Percentiles rank a stretch among this genome's conserved stretches.
Evolutionary conservation across 1,140 invertebrate species (phyloP).

Genomic region (Nomia melanderi): DNA sequence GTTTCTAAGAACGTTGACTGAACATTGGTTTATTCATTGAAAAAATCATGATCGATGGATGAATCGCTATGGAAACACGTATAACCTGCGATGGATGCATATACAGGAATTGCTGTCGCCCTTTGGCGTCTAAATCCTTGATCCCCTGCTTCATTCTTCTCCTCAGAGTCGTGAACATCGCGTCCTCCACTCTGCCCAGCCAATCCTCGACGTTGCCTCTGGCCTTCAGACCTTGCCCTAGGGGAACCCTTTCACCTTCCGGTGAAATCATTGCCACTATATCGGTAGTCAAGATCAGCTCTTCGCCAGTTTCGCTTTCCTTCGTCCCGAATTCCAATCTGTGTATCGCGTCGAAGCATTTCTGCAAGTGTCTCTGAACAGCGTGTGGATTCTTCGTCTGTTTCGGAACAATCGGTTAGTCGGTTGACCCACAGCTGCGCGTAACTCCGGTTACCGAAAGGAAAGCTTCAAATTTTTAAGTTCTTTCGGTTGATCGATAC

Average conservation of each 20-base stretch:
- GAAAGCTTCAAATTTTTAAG: no score
- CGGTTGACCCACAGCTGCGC: no score
- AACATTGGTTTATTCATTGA: no score
- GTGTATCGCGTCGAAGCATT: constrained; percentile 93
- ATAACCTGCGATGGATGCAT: constrained; percentile 83
- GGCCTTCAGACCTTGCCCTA: constrained; percentile 91
- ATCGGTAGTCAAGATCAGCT: constrained; percentile 86
- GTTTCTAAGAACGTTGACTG: no score
- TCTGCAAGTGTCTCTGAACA: constrained; percentile 93
- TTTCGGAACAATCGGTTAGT: not conserved
- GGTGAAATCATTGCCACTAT: constrained; percentile 93
- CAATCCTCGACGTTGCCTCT: constrained; percentile 94
- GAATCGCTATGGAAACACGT: not conserved
- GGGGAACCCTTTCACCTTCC: constrained; percentile 89
- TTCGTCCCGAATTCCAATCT: constrained; percentile 87
- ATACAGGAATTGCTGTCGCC: constrained; percentile 84
- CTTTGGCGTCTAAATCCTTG: constrained; percentile 82
- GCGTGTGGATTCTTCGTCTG: constrained; percentile 90
- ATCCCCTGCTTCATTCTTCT: constrained; percentile 88
- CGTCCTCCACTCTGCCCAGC: constrained; percentile 92
- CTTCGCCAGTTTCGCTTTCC: constrained; percentile 49
- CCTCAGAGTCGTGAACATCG: constrained; percentile 90
- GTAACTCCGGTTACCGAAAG: no score
- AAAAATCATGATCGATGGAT: no score
- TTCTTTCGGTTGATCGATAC: constrained; percentile 75